Evolutionary conservation across 1,140 invertebrate species (phyloP).

Genomic region (Caerostris extrusa): DNA sequence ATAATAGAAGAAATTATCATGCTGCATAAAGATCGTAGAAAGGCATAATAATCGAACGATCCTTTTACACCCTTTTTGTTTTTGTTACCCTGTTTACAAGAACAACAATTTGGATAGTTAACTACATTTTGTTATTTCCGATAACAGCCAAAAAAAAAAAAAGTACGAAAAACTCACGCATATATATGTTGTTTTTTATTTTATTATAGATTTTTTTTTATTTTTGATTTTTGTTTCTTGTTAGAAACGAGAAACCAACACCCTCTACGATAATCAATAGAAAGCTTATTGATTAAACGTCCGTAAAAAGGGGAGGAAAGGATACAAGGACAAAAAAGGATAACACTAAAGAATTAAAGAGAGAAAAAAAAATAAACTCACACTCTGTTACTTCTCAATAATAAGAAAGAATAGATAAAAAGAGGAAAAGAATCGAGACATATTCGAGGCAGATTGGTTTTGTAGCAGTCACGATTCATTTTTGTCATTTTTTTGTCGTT

Average conservation of each 20-base stretch:
- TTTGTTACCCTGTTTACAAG: slow-evolving; percentile 1
- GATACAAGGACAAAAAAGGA: slow-evolving; percentile 41
- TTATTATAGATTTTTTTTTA: not conserved
- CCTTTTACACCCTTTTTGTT: slow-evolving; percentile 20
- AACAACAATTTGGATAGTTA: slow-evolving; percentile 56
- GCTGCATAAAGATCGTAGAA: not conserved
- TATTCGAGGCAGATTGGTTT: not conserved
- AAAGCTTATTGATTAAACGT: slow-evolving; percentile 59
- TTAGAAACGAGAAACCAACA: slow-evolving; percentile 63
- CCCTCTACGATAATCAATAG: slow-evolving; percentile 57
- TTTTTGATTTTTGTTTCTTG: slow-evolving; percentile 47
- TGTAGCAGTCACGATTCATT: slow-evolving; percentile 23
- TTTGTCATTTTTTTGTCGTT: not conserved
- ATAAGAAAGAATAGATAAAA: slow-evolving; percentile 35
- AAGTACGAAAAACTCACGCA: not conserved
- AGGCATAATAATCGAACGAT: slow-evolving; percentile 3
- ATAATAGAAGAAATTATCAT: not conserved
- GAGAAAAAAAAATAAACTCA: not conserved
- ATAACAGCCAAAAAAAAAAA: not conserved
- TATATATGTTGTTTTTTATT: not conserved
- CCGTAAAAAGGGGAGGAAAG: slow-evolving; percentile 57
- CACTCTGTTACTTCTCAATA: slow-evolving; percentile 54
- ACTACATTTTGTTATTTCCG: slow-evolving; percentile 53
- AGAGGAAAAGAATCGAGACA: not conserved
- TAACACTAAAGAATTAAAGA: slow-evolving; percentile 46